Evolutionary conservation across 1,140 invertebrate genomes (phyloP).

Genomic region (Philopotamus ludificatus): DNA sequence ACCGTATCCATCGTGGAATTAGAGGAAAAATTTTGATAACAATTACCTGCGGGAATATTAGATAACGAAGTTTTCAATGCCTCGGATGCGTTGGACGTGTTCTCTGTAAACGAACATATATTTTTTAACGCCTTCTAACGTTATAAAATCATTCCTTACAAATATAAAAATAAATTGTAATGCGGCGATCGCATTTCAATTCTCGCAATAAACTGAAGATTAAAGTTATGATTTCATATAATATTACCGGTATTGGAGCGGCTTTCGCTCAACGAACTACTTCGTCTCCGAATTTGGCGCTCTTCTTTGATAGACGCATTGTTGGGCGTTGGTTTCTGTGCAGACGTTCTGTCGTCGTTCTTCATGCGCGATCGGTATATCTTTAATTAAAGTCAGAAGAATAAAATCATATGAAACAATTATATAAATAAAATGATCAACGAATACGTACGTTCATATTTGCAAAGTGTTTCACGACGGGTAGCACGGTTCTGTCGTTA

Average conservation of each 20-base stretch:
- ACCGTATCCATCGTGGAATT: too few species aligned
- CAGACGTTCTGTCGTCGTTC: slow-evolving; percentile 5
- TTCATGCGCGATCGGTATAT: neutral
- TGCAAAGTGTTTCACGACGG: slow-evolving; percentile 12
- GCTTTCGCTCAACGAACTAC: slow-evolving; percentile 30
- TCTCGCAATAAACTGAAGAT: too few species aligned
- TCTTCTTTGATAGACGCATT: slow-evolving; percentile 9
- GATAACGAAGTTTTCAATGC: neutral
- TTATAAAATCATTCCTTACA: too few species aligned
- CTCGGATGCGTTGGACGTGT: neutral
- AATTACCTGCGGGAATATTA: neutral
- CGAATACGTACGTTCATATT: slow-evolving; percentile 11
- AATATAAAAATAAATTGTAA: too few species aligned
- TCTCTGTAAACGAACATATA: neutral
- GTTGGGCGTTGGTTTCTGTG: neutral
- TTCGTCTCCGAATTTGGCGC: slow-evolving; percentile 26
- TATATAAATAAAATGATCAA: neutral
- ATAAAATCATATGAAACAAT: neutral
- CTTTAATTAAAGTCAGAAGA: slow-evolving; percentile 2
- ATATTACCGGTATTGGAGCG: slow-evolving; percentile 7
- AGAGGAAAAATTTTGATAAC: neutral
- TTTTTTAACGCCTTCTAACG: too few species aligned
- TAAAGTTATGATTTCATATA: too few species aligned
- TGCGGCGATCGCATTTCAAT: too few species aligned
- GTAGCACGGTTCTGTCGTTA: slow-evolving; percentile 35